A percentile compares a stretch with the other conserved stretches of the same genome.
Evolutionary conservation across 1,140 invertebrate genomes (phyloP).

Genomic region (Oscheius sp.): DNA sequence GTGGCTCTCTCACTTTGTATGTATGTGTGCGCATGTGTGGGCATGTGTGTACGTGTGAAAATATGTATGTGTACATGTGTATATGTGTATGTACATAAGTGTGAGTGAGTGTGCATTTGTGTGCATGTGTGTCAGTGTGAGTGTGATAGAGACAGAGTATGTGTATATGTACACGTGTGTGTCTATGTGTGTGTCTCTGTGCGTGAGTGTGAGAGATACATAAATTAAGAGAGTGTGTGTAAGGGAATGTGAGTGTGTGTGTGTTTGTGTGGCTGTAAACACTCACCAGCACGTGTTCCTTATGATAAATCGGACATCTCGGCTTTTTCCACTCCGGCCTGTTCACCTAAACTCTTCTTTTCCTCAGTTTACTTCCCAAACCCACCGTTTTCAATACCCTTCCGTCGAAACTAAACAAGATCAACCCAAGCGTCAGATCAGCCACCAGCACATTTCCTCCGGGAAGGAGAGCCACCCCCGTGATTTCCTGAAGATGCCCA

Average conservation of each 20-base stretch:
- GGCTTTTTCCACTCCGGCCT: conserved; percentile 12
- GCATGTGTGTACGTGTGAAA: too few relatives aligned
- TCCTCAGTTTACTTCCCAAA: not conserved
- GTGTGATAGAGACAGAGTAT: too few relatives aligned
- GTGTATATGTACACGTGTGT: too few relatives aligned
- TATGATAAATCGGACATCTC: conserved; percentile 32
- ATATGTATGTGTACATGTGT: too few relatives aligned
- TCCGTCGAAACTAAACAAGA: conserved; percentile 17
- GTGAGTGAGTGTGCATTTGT: too few relatives aligned
- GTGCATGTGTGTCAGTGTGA: too few relatives aligned
- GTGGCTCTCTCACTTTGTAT: too few relatives aligned
- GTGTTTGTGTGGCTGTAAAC: conserved; percentile 13
- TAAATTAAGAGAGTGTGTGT: conserved; percentile 4
- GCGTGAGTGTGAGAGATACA: not conserved
- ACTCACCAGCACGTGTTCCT: conserved; percentile 31
- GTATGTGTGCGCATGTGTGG: too few relatives aligned
- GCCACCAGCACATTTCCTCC: conserved; percentile 15
- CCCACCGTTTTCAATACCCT: not conserved
- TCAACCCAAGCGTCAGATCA: not conserved
- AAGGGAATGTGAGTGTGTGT: not conserved
- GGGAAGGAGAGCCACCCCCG: conserved; percentile 28
- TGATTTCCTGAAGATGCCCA: conserved; percentile 26
- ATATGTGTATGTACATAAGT: too few relatives aligned
- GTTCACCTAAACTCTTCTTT: not conserved
- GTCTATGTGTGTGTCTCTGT: conserved; percentile 6